Evolutionary conservation across 2,888 invertebrate genomes (phyloP).

Genomic region (Candidula unifasciata): DNA sequence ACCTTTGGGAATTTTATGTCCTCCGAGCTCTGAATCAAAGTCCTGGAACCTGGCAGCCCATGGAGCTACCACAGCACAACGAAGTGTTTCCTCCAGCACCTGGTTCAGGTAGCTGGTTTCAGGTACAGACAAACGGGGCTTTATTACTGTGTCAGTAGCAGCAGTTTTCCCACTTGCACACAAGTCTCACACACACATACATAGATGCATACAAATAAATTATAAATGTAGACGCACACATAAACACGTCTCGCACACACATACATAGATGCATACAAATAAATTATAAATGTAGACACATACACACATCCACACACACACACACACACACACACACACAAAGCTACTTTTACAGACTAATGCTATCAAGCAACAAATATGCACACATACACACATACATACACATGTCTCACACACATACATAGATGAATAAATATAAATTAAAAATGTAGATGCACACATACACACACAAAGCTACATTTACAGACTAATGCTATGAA

Average conservation of each 20-base stretch:
- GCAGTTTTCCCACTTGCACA: neutral
- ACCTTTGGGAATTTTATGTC: constrained; percentile 76
- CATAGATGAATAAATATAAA: too few relatives aligned
- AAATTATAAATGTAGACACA: too few relatives aligned
- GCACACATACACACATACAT: too few relatives aligned
- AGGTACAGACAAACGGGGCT: neutral
- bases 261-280: neutral
- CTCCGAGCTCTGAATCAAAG: constrained; percentile 75
- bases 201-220: too few relatives aligned
- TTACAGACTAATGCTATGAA: too few relatives aligned
- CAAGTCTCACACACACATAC: neutral
- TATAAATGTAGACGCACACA: too few relatives aligned
- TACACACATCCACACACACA: too few relatives aligned
- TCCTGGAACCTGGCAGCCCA: constrained; percentile 76
- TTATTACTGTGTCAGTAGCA: neutral
- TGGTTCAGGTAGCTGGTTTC: constrained; percentile 73
- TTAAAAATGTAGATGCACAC: too few relatives aligned
- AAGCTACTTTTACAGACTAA: too few relatives aligned
- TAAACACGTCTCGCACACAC: neutral
- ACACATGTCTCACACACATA: neutral
- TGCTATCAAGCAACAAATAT: too few relatives aligned
- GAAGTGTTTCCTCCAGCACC: constrained; percentile 77
- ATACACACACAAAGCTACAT: too few relatives aligned
- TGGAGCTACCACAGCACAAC: constrained; percentile 75
- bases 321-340: too few relatives aligned